Evolutionary conservation across 2,113 vertebrate species (phyloP), one percentile per base, ranked within the genome.

Genomic region (Esox niger): DNA sequence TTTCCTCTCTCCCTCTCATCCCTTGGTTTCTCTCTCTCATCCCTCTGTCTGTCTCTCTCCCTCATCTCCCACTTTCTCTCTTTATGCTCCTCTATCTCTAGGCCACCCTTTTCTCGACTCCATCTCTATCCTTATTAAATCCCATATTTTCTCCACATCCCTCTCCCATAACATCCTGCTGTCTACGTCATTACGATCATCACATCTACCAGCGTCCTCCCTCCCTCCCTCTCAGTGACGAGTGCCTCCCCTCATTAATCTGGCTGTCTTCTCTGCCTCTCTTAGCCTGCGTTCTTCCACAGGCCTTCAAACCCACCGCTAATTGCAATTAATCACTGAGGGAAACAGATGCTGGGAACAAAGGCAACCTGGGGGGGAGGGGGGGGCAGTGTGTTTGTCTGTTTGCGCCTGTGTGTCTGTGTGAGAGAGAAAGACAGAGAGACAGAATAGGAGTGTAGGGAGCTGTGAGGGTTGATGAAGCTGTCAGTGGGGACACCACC

Each of bases 321-420:
- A 97, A 98, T 99, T 97, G 94, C 95, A 98, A 98, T 98, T 98
- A 97, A 97, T 98, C 96, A 98, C 93, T 90, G 91, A 93, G 90
- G 73, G 94, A 98, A 98, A 96, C 96, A 97, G 96, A 98, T 96
- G 95, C 95, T 94, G 91, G 89, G 88, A 93, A 97, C 95, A 95
- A 96, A 94, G 94, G 93, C 91, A 82, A 88, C 84, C 81, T 86
- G 91, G 91, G 88, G 88, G 90, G 69, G 61, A 27, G 52, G 7
- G 30, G 6, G 60, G 43, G 31, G 17, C 32, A 11, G 30, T 4
- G 66, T 17, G 74, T 56, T 59, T 68, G 69, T 64, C 7, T 64
- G 62, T 64, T 11, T 27, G 35, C n/a, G 15, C 23, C 7, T 56
- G 55, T 21, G 17, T 49, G 35, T 31, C 4, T n/a, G 52, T 26